phyloP scores from a whole-genome alignment of 1,140 invertebrate species.

The Oncopodura yosiiana region DNA sequence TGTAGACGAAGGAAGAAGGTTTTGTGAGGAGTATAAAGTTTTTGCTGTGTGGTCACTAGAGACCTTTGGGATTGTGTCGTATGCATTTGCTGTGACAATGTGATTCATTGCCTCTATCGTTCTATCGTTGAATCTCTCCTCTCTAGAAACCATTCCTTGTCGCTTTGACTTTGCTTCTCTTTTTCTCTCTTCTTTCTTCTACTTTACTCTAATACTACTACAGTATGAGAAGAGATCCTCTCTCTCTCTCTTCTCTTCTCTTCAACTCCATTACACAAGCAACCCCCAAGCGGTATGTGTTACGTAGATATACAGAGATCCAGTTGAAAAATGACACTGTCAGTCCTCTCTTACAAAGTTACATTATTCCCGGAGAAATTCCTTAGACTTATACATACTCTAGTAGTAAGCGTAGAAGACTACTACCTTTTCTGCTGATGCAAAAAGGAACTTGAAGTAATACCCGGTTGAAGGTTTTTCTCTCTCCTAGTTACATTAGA shows the following conservation, averaged over 20 bases:
- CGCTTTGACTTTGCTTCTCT: not conserved
- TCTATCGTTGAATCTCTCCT: constrained; percentile 10
- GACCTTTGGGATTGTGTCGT: constrained; percentile 24
- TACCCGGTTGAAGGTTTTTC: too few relatives aligned
- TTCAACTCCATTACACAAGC: constrained; percentile 32
- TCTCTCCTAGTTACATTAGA: too few relatives aligned
- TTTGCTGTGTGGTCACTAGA: constrained; percentile 28
- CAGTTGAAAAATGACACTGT: too few relatives aligned
- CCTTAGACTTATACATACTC: too few relatives aligned
- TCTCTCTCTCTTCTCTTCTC: constrained; percentile 20
- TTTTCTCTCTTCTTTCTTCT: constrained; percentile 16
- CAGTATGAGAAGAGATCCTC: too few relatives aligned
- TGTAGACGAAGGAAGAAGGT: not conserved
- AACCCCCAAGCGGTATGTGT: too few relatives aligned
- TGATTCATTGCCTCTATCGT: constrained; percentile 33
- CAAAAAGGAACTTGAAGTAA: too few relatives aligned
- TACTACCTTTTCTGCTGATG: too few relatives aligned
- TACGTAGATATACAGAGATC: too few relatives aligned
- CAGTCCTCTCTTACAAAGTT: too few relatives aligned
- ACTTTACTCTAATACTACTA: constrained; percentile 30
- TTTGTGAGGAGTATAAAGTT: constrained; percentile 17
- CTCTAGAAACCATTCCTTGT: constrained; percentile 12
- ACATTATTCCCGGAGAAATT: too few relatives aligned
- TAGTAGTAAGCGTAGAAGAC: too few relatives aligned
- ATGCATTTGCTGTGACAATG: constrained; percentile 34